These are phyloP conservation scores for Molossus molossus DNA, from an alignment of 2,797 vertebrate species.

Conservation along the genomic window DNA sequence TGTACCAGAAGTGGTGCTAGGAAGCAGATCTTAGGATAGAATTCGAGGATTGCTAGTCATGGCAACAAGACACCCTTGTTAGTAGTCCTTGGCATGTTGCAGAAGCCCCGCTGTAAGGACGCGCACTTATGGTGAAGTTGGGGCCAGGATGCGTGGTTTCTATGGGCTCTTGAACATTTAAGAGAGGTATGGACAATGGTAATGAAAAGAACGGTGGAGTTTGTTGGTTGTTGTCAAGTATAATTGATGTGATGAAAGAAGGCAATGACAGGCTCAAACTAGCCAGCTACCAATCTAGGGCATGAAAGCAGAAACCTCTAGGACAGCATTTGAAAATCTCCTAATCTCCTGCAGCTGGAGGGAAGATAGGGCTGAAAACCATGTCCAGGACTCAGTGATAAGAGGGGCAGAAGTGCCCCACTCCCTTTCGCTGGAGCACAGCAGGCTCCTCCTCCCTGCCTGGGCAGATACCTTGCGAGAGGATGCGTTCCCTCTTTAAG, in stretches of 20 bases:
- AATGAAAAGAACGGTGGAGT: conserved; percentile 1
- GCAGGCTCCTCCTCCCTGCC: background rate
- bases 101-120: background rate
- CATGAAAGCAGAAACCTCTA: background rate
- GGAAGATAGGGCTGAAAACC: background rate
- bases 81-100: background rate
- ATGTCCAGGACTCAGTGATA: background rate
- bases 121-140: background rate
- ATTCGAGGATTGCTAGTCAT: conserved; percentile 13
- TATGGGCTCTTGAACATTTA: background rate
- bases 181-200: background rate
- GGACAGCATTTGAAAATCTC: background rate
- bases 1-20: background rate
- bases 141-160: background rate
- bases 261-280: background rate
- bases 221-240: background rate
- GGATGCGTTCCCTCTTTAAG: background rate
- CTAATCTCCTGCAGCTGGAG: background rate
- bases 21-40: background rate
- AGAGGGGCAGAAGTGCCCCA: background rate
- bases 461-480: background rate
- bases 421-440: background rate
- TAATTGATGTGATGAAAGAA: background rate
- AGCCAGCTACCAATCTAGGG: background rate
- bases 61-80: background rate